Evolutionary conservation across 2,113 vertebrate species (phyloP), one percentile per base, ranked within the genome.

Genomic region (Otis tarda): DNA sequence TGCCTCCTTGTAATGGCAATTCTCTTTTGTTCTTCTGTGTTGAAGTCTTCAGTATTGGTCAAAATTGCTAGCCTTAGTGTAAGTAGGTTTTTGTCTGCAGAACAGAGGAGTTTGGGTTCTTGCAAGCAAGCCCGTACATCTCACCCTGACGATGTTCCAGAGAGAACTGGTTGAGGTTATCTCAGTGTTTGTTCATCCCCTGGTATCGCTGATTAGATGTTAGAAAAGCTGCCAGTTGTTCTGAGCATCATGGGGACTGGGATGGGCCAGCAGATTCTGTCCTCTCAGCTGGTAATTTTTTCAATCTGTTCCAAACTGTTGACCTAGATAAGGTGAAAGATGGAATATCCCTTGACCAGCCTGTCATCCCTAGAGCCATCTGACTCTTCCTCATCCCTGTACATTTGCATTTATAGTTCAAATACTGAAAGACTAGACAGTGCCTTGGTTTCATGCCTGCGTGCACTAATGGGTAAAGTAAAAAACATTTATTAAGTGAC

Each of bases 311-410:
- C 93, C 75, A 41, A 80, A 80, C 39, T 69, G 79, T 53, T 95
- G 90, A 92, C 79, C 88, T 95, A 92, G 55, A 92, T 74, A 76
- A 90, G 55, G 50, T 61, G 50, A 37, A 93, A 92, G 35, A 76
- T 0, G 4, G 85, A 84, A 57, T 93, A 94, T 83, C 28, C 41
- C 59, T 88, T 85, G 90, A 68, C 82, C 88, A 82, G 49, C 39
- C 61, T 65, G 45, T 76, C 75, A 49, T 65, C 67, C 41, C 49
- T 85, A 43, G 50, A 89, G 76, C 83, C 83, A 64, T 81, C 59
- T 90, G 94, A 14, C 73, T 83, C 20, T 16, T 88, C 93, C 79
- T 13, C 25, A 50, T 79, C 27, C 33, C 37, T 76, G 24, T 43
- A 56, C 2, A 0, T 84, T 86, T 88, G 20, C 49, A 35, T 68